These are phyloP conservation scores for Platypus cylindrus DNA, from an alignment of 2,888 invertebrate species.

Conservation along the genomic window DNA sequence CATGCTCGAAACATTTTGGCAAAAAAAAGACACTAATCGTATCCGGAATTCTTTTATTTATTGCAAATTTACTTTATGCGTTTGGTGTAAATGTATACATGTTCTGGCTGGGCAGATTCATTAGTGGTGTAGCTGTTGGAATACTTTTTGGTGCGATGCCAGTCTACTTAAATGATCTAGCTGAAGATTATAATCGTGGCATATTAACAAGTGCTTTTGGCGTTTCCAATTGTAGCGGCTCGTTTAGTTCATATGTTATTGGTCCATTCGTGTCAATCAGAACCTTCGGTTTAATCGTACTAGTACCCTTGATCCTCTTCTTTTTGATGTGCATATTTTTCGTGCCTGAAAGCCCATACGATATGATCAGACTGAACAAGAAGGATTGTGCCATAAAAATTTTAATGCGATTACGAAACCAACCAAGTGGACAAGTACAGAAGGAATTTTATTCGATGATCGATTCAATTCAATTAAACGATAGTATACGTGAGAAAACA, in stretches of 20 bases:
- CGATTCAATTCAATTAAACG: conserved; percentile 8
- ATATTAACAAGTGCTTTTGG: conserved; percentile 42
- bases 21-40: conserved; percentile 52
- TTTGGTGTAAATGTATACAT: conserved; percentile 13
- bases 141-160: conserved; percentile 60
- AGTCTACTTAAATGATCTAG: conserved; percentile 76
- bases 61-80: conserved; percentile 29
- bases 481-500: conserved; percentile 7
- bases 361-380: conserved; percentile 21
- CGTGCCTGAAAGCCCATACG: conserved; percentile 19
- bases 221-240: conserved; percentile 42
- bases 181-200: conserved; percentile 65
- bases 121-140: conserved; percentile 52
- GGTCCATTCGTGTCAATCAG: conserved; percentile 40
- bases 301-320: conserved; percentile 13
- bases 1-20: conserved; percentile 31
- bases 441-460: conserved; percentile 18
- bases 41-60: conserved; percentile 47
- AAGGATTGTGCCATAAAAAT: conserved; percentile 47
- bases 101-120: conserved; percentile 41
- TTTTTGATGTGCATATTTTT: conserved; percentile 12
- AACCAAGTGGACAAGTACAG: conserved; percentile 7
- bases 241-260: conserved; percentile 50
- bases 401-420: conserved; percentile 43
- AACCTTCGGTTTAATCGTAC: conserved; percentile 12